Evolutionary conservation across 2,113 vertebrate genomes (phyloP).

Genomic region (Heterocephalus glaber): DNA sequence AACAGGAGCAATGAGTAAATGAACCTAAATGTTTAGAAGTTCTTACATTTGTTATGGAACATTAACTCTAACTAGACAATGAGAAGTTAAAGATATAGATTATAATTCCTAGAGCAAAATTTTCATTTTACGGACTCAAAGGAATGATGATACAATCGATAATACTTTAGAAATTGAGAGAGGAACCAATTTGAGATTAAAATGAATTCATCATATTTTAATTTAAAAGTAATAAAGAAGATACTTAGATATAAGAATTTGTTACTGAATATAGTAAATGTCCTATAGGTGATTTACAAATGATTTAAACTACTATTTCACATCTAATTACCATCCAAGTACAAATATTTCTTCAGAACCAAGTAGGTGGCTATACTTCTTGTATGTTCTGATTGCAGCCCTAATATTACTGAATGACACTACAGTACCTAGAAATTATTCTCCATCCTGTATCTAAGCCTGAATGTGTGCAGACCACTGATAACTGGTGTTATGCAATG

Average conservation of each 20-base stretch:
- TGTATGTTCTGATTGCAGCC: not conserved
- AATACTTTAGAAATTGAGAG: not conserved
- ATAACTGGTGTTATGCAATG: not conserved
- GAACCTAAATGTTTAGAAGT: not conserved
- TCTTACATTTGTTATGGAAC: not conserved
- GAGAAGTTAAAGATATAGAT: not conserved
- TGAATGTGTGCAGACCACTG: not conserved
- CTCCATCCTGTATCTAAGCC: not conserved
- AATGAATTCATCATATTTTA: not conserved
- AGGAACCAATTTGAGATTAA: not conserved
- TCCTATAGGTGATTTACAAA: not conserved
- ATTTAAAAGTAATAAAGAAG: not conserved
- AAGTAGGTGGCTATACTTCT: not conserved
- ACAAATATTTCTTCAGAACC: conserved; percentile 37
- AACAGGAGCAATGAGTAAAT: not conserved
- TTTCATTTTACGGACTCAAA: not conserved
- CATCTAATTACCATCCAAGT: not conserved
- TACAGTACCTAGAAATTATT: not conserved
- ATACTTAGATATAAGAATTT: not conserved
- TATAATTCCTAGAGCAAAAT: not conserved
- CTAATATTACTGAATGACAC: not conserved
- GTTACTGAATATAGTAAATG: not conserved
- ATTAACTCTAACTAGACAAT: not conserved
- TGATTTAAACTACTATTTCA: not conserved
- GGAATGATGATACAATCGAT: not conserved